phyloP scores from a whole-genome alignment of 2,797 vertebrate species.

The Cyprinella venusta region DNA sequence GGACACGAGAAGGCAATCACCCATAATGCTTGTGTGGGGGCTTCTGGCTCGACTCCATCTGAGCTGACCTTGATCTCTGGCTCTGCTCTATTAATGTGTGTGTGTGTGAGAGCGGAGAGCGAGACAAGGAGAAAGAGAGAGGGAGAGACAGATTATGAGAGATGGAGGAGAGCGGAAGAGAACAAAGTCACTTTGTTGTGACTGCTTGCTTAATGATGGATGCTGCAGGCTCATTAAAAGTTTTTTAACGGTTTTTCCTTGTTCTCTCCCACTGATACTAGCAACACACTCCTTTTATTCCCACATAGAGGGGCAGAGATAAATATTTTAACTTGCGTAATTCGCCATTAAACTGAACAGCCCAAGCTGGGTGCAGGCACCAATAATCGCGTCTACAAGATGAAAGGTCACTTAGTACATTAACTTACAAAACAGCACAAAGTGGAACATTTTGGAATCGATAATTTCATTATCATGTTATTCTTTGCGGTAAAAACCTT shows the following conservation, averaged over 20 bases:
- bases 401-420: conserved; percentile 21
- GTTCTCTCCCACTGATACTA: conserved; percentile 30
- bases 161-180: conserved; percentile 37
- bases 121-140: conserved; percentile 1
- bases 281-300: conserved; percentile 23
- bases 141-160: conserved; percentile 41
- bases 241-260: conserved; percentile 17
- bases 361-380: conserved; percentile 11
- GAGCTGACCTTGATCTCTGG: conserved; percentile 50
- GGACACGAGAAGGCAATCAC: conserved; percentile 8
- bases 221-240: conserved; percentile 59
- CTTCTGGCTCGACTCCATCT: conserved; percentile 41
- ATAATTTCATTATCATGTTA: not conserved
- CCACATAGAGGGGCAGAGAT: conserved; percentile 37
- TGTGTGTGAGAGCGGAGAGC: conserved; percentile 11
- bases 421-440: not conserved
- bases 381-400: conserved; percentile 14
- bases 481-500: too few species aligned
- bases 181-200: conserved; percentile 61
- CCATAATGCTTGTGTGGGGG: conserved; percentile 19
- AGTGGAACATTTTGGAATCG: not conserved
- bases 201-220: conserved; percentile 60
- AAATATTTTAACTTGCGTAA: conserved; percentile 52
- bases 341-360: conserved; percentile 40
- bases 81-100: conserved; percentile 44